Base-by-base conservation (phyloP, 2,113 vertebrate species). In the Actenoides lindsayi region DNA sequence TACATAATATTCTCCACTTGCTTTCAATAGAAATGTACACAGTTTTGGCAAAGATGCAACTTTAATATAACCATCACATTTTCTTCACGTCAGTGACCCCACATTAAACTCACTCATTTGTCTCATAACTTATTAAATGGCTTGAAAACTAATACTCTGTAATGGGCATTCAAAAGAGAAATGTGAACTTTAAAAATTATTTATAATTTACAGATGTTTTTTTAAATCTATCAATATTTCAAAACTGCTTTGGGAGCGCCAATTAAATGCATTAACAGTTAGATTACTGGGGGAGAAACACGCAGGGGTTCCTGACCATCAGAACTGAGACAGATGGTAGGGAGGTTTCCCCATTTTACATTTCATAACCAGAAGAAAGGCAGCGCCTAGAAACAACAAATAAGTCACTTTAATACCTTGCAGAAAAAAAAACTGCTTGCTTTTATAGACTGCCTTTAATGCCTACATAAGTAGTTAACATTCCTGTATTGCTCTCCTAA, bases 101-200 rank as follows among this genome's bases (percentile, higher is more conserved):
- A 89, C 54, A 92, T 92, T 96, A 95, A 98, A 97, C 92, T 97
- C 83, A 94, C 91, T 97, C 94, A 94, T 97, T 97, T 97, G 90
- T 91, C 95, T 97, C 94, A 95, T 97, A 96, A 98, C 95, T 96
- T 97, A 98, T 97, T 98, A 97, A 98, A 96, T 90, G 93, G 71
- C 96, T 97, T 97, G 97, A 97, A 98, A 98, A 98, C 89, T 96
- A 98, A 97, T 96, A 97, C 91, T 94, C 93, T 97, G 96, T 97
- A 97, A 87, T 95, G 96, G 95, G 95, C 94, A 92, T 97, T 98
- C 97, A 97, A 96, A 98, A 97, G 95, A 97, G 93, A 97, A 98
- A 97, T 88, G 60, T 97, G 97, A 98, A 98, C 97, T 97, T 98
- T 97, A 95, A 98, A 96, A 97, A 98, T 97, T 98, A 98, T 98